These are phyloP conservation scores for Orthonevra nobilis DNA, from an alignment of 2,888 invertebrate genomes.

Conservation along the genomic window DNA sequence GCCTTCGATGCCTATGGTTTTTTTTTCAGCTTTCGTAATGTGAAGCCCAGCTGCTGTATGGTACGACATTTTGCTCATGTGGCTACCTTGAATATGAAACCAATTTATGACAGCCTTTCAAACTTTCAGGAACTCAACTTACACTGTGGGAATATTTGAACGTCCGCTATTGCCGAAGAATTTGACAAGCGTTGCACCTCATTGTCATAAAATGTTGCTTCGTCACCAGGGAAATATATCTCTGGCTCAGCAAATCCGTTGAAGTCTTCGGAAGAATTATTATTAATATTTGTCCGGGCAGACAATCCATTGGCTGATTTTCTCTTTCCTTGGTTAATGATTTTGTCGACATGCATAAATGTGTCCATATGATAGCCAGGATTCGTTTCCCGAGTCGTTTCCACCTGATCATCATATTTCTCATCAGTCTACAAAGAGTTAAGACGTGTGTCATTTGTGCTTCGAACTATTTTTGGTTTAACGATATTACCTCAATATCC, in stretches of 20 bases:
- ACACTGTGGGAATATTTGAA: constrained; percentile 73
- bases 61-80: constrained; percentile 73
- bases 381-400: constrained; percentile 63
- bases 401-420: constrained; percentile 57
- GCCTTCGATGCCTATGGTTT: no score
- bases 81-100: no score
- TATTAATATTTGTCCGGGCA: background rate
- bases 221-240: constrained; percentile 41
- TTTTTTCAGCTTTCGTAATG: no score
- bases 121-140: background rate
- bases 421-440: constrained; percentile 30
- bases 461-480: background rate
- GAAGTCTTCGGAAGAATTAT: constrained; percentile 49
- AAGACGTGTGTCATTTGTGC: background rate
- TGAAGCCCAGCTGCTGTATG: constrained; percentile 73
- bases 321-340: constrained; percentile 50
- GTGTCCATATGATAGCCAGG: constrained; percentile 36
- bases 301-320: constrained; percentile 2
- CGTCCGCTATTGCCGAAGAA: constrained; percentile 69
- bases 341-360: constrained; percentile 24
- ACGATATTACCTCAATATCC: constrained; percentile 67
- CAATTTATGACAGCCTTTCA: no score
- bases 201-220: constrained; percentile 45
- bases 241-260: constrained; percentile 46
- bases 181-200: constrained; percentile 44